These are phyloP conservation scores for Pantala flavescens DNA, from an alignment of 1,140 invertebrate species.

Conservation along the genomic window DNA sequence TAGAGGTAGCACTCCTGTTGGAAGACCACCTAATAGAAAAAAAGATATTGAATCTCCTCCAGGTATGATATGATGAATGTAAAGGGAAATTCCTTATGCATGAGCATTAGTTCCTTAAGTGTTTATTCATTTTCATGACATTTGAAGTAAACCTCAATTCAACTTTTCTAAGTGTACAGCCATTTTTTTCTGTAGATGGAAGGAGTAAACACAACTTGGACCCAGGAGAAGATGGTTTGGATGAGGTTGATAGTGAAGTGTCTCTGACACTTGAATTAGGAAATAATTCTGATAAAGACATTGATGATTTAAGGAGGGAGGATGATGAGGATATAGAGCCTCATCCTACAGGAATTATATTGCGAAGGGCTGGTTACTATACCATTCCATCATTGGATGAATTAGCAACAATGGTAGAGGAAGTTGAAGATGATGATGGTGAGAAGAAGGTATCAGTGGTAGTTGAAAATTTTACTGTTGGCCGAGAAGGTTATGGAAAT, in stretches of 20 bases:
- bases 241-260: not conserved
- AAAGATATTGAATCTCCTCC: not conserved
- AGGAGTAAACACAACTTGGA: too few species aligned
- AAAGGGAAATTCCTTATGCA: too few species aligned
- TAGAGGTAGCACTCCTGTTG: not conserved
- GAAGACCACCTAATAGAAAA: not conserved
- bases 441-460: constrained; percentile 50
- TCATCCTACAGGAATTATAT: constrained; percentile 38
- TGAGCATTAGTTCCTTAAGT: too few species aligned
- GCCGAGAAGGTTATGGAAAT: constrained; percentile 82
- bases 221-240: not conserved
- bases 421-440: constrained; percentile 39
- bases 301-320: not conserved
- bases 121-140: too few species aligned
- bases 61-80: not conserved
- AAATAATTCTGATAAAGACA: not conserved
- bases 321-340: constrained; percentile 21
- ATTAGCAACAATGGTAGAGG: constrained; percentile 49
- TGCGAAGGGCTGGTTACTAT: constrained; percentile 65
- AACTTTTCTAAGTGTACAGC: too few species aligned
- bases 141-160: too few species aligned
- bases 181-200: too few species aligned
- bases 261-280: not conserved
- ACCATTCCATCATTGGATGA: constrained; percentile 72
- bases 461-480: constrained; percentile 84